Evolutionary conservation across 2,888 invertebrate genomes (phyloP).

Genomic region (Plutella xylostella): DNA sequence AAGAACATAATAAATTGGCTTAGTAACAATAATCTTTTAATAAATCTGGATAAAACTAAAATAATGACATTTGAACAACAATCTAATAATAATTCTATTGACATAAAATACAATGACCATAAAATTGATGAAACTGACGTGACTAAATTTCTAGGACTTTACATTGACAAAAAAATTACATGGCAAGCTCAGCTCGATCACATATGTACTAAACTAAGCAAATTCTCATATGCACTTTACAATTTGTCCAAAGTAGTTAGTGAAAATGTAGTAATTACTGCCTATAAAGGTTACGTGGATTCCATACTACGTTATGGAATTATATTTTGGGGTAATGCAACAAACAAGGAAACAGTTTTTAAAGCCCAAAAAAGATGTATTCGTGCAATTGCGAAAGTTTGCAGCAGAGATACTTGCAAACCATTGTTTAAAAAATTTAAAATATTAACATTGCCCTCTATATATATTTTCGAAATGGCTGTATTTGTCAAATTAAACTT

Average conservation of each 20-base stretch:
- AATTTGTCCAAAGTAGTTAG: neutral
- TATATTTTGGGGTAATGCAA: constrained; percentile 5
- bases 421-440: neutral
- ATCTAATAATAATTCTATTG: neutral
- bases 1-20: neutral
- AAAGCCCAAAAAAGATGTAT: constrained; percentile 2
- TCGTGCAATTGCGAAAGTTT: constrained; percentile 1
- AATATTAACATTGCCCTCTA: neutral
- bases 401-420: neutral
- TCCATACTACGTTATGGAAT: constrained; percentile 7
- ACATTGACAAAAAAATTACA: neutral
- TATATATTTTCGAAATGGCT: constrained; percentile 18
- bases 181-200: neutral
- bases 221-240: neutral
- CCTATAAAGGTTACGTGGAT: constrained; percentile 1
- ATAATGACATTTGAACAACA: neutral
- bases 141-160: neutral
- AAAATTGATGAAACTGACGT: neutral
- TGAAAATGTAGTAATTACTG: neutral
- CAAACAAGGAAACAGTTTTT: neutral
- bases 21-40: neutral
- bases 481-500: neutral
- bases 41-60: neutral
- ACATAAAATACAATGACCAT: neutral
- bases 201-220: neutral